phyloP scores from a whole-genome alignment of 2,113 vertebrate genomes.

The Burhinus oedicnemus region DNA sequence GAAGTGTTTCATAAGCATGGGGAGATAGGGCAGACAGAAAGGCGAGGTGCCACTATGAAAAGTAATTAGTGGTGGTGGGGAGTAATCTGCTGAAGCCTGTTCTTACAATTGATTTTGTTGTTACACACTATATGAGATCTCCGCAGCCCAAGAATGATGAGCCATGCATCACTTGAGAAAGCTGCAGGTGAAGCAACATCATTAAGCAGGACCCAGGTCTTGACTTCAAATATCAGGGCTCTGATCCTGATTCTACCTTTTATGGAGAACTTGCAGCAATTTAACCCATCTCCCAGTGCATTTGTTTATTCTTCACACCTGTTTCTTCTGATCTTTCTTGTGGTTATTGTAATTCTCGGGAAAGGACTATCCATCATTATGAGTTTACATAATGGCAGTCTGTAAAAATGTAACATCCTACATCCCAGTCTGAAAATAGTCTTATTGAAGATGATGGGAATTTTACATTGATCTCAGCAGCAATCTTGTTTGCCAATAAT shows the following conservation, averaged over 20 bases:
- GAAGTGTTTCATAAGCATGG: neutral
- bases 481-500: constrained; percentile 4
- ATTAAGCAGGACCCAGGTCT: neutral
- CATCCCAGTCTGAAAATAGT: neutral
- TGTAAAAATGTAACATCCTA: neutral
- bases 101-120: constrained; percentile 11
- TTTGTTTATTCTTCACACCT: neutral
- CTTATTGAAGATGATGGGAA: neutral
- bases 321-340: neutral
- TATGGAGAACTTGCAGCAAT: neutral
- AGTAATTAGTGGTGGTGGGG: neutral
- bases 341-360: neutral
- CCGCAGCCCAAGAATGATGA: neutral
- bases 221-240: neutral
- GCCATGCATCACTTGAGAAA: neutral
- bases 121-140: neutral
- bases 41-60: neutral
- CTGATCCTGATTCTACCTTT: neutral
- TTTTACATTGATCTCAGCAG: constrained; percentile 13
- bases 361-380: neutral
- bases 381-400: neutral
- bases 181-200: neutral
- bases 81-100: neutral
- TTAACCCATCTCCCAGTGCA: neutral
- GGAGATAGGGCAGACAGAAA: neutral